Evolutionary conservation across 1,140 invertebrate species (phyloP).

Genomic region (Cotesia glomerata): DNA sequence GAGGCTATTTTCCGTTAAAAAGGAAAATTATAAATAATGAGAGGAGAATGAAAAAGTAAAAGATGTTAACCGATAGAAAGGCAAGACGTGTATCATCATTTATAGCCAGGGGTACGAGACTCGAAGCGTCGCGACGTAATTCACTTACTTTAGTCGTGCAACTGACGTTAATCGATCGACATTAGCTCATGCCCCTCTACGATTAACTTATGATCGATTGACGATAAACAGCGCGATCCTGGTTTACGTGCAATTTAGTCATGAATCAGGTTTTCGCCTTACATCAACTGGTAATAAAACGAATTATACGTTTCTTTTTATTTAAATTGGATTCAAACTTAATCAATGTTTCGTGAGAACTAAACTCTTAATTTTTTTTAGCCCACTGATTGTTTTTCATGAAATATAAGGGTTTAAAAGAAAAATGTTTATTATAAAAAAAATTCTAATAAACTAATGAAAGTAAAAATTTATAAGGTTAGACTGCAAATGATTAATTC

Average conservation of each 20-base stretch:
- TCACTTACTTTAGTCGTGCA: constrained; percentile 7
- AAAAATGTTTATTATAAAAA: too few relatives aligned
- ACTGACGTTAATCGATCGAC: constrained; percentile 8
- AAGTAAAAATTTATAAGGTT: too few relatives aligned
- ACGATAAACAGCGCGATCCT: not conserved
- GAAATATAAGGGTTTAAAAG: not conserved
- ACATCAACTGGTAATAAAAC: not conserved
- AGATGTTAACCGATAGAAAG: not conserved
- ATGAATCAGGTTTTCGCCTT: not conserved
- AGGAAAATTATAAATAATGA: not conserved
- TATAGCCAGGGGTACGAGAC: constrained; percentile 3
- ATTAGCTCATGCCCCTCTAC: constrained; percentile 1
- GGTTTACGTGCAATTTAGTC: not conserved
- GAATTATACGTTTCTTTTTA: not conserved
- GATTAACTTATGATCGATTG: constrained; percentile 11
- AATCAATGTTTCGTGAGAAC: not conserved
- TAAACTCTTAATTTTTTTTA: not conserved
- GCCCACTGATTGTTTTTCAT: not conserved
- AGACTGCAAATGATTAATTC: too few relatives aligned
- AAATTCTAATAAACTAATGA: too few relatives aligned
- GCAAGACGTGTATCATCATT: not conserved
- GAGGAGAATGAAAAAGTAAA: not conserved
- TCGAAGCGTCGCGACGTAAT: constrained; percentile 12
- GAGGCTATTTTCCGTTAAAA: not conserved
- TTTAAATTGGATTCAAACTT: not conserved